phyloP scores from a whole-genome alignment of 2,797 vertebrate genomes.

The Microcaecilia unicolor region DNA sequence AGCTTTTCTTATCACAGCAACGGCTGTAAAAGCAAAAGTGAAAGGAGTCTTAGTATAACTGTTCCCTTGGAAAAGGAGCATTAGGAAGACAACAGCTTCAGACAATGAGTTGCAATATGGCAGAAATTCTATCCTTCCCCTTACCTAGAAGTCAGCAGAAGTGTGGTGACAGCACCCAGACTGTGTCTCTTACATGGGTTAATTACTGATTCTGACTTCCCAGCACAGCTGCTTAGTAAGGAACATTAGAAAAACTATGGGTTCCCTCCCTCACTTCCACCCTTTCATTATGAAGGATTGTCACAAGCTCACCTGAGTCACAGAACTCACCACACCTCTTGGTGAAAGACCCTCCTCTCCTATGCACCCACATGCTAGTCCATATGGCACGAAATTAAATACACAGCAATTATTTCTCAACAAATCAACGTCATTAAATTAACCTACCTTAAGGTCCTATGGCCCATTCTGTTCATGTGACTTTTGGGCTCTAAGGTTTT shows the following conservation, averaged over 20 bases:
- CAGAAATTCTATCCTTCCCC: constrained; percentile 33
- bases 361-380: constrained; percentile 11
- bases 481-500: too few relatives aligned
- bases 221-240: constrained; percentile 40
- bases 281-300: constrained; percentile 34
- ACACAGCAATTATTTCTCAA: too few relatives aligned
- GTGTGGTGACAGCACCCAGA: constrained; percentile 37
- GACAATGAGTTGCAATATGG: constrained; percentile 41
- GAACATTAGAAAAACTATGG: constrained; percentile 31
- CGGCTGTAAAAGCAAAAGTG: constrained; percentile 60
- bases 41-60: constrained; percentile 57
- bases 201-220: constrained; percentile 58
- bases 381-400: not conserved
- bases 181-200: constrained; percentile 61
- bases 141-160: constrained; percentile 58
- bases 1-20: constrained; percentile 99
- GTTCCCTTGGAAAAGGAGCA: constrained; percentile 62
- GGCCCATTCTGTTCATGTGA: too few relatives aligned
- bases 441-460: too few relatives aligned
- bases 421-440: too few relatives aligned
- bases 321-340: not conserved
- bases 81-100: constrained; percentile 57
- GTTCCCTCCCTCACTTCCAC: too few relatives aligned
- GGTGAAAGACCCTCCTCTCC: constrained; percentile 1
- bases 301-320: constrained; percentile 10